phyloP scores from a whole-genome alignment of 2,888 invertebrate species.

The Dendrolimus pini region DNA sequence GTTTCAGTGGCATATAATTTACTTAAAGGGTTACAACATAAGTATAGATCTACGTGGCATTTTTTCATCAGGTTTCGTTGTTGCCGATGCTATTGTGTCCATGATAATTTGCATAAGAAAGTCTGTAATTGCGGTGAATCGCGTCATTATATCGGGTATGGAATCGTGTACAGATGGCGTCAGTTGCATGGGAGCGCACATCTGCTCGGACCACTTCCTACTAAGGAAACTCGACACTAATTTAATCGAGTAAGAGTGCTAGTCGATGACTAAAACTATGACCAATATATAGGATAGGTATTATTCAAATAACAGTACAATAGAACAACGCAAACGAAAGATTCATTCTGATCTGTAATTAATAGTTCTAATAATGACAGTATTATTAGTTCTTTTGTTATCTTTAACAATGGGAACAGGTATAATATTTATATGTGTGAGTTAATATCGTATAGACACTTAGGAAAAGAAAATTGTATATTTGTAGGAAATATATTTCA shows the following conservation, averaged over 20 bases:
- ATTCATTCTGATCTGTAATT: neutral
- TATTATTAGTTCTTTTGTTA: no score
- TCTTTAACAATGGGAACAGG: no score
- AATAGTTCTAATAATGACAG: neutral
- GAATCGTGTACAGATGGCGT: conserved; percentile 32
- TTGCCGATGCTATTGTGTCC: conserved; percentile 11
- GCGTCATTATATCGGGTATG: conserved; percentile 31
- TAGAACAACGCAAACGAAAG: neutral
- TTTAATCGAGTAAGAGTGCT: neutral
- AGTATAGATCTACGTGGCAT: neutral
- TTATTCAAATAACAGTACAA: neutral
- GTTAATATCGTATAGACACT: no score
- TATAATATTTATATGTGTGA: no score
- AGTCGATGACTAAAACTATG: neutral
- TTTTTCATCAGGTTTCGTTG: neutral
- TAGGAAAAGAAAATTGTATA: no score
- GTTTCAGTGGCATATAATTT: neutral
- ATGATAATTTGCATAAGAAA: conserved; percentile 40
- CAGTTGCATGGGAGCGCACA: conserved; percentile 33
- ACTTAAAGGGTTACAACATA: neutral
- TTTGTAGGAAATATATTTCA: no score
- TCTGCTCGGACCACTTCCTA: conserved; percentile 24
- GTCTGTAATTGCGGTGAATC: conserved; percentile 34
- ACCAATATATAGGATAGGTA: neutral
- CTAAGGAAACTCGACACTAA: conserved; percentile 10